Evolutionary conservation across 2,113 vertebrate species (phyloP), one percentile per base, ranked within the genome.

Genomic region (human (Homo sapiens)): DNA sequence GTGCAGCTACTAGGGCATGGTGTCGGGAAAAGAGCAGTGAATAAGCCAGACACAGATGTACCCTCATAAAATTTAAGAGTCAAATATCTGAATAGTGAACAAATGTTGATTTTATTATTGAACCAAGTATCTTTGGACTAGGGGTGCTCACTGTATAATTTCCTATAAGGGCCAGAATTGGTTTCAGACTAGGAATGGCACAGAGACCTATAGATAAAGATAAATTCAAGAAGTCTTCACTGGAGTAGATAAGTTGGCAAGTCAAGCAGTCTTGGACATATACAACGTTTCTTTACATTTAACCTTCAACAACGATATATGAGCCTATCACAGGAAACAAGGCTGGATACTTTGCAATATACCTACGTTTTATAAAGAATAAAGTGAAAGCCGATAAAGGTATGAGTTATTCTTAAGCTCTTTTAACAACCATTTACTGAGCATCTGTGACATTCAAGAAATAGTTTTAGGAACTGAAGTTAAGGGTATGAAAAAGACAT

Each of bases 21-120:
- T 50, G 30, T 17, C 79, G 66, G 50, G 20, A 78, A 73, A 35
- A 78, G 0, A 76, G 32, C 59, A 59, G 45, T 66, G 48, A 86
- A 52, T 75, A 73, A 83, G 32, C 14, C 25, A 87, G 83, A 91
- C 38, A 40, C n/a, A 84, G 73, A 59, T 48, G 12, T 66, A 38
- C 55, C 40, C 64, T 84, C 64, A 84, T 70, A 70, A 97, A 89
- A 55, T 89, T 78, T 78, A 89, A 85, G 50, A 83, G 84, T 95
- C 68, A 95, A 85, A 75, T 94, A 94, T 61, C 76, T 94, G 89
- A 91, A n/a, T 9, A 92, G 55, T 61, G 80, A 97, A 48, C 68
- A 35, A 70, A 23, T 64, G 11, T 5, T 97, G 88, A 76, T 61
- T 94, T 88, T 50, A 43, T 64, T 93, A 90, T 25, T 95, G 25